phyloP scores from a whole-genome alignment of 2,888 invertebrate species.

The Clostera curtula region DNA sequence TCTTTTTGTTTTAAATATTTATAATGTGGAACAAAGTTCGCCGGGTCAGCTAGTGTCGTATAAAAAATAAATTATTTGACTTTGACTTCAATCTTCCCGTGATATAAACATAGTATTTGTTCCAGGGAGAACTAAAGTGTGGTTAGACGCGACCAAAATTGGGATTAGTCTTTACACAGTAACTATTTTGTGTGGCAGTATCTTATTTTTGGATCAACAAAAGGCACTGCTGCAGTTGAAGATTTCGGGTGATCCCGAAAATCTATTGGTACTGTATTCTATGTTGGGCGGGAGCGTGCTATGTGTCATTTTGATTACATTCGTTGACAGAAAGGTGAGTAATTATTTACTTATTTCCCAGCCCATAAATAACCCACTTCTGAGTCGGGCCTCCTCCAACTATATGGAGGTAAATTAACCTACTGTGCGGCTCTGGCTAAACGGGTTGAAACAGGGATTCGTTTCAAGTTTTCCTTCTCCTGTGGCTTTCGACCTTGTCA shows the following conservation, averaged over 20 bases:
- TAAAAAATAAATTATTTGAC: too few relatives aligned
- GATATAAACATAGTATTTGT: conserved; percentile 8
- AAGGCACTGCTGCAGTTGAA: conserved; percentile 42
- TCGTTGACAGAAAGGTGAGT: conserved; percentile 49
- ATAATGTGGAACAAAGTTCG: too few relatives aligned
- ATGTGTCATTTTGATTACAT: conserved; percentile 22
- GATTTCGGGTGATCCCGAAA: conserved; percentile 32
- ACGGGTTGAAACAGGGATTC: too few relatives aligned
- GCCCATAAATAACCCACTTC: too few relatives aligned
- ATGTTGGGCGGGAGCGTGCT: conserved; percentile 34
- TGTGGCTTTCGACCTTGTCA: too few relatives aligned
- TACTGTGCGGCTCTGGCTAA: too few relatives aligned
- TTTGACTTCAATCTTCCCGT: too few relatives aligned
- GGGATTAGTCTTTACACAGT: conserved; percentile 40
- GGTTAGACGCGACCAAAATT: conserved; percentile 47
- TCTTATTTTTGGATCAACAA: conserved; percentile 49
- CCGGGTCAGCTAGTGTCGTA: too few relatives aligned
- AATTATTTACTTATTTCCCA: not conserved
- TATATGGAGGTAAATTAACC: too few relatives aligned
- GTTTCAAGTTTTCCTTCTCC: too few relatives aligned
- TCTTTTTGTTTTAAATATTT: too few relatives aligned
- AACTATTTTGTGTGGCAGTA: conserved; percentile 42
- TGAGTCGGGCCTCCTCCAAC: too few relatives aligned
- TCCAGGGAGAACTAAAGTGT: conserved; percentile 49
- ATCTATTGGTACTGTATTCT: conserved; percentile 30